Base-by-base conservation (phyloP, 2,113 vertebrate species). In the Paracanthobrama guichenoti region DNA sequence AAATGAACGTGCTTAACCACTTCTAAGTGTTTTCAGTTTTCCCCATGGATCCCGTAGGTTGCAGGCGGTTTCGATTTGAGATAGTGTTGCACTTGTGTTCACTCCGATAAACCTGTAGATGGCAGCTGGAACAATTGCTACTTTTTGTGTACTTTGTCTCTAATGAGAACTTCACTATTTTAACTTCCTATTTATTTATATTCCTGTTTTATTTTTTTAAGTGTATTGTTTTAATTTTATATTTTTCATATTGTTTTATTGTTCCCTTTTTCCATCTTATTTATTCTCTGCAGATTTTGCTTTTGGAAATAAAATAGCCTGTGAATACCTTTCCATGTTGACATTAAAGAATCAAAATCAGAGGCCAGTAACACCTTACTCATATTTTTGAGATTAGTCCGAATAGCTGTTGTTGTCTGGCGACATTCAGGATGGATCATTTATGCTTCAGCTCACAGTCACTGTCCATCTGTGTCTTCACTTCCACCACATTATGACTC, bases 61-160 rank as follows among this genome's bases (percentile, higher is more conserved):
- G 39, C 67, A 71, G 28, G 10, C 67, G 0, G 67, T 12, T 26
- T 62, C 3, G 11, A 5, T 12, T n/a, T 62, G 59, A 60, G 59
- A 11, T 24, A 12, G 35, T 42, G 22, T 39, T 35, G 16, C 28
- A 20, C 28, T 39, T 67, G 31, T 67, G 39, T 44, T 71, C 10
- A 22, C n/a, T 60, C 59, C 2, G 59, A 26, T 62, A 62, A 4
- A 62, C 59, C 59, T 62, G 59, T 62, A 62, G n/a, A 62, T 11
- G 59, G 59, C 59, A 62, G 59, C 39, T 71, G 67, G 39, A 71
- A 71, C 39, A 44, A n/a, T n/a, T n/a, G n/a, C 66, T 71, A 42
- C 10, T 42, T n/a, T 22, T n/a, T 22, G 35, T 20, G 28, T 3
- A 6, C 18, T 42, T 44, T 44, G 67, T 13, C 39, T 71, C 10